Base-by-base conservation (phyloP, 2,797 vertebrate species). In the Lerista edwardsae region DNA sequence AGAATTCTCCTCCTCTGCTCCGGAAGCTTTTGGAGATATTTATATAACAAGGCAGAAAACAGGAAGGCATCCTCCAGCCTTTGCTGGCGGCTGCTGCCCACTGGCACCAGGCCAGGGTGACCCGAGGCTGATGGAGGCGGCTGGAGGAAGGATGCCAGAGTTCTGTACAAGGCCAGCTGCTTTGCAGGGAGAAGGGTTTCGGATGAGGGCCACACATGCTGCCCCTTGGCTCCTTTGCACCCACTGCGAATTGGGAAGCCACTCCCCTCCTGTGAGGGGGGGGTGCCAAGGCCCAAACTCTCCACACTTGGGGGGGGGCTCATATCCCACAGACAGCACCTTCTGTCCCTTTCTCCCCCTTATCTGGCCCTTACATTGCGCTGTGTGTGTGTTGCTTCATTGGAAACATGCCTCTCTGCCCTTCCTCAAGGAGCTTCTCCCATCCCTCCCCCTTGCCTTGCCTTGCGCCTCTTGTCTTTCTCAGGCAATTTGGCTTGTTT, bases 1-100 rank as follows among this genome's bases (percentile, higher is more conserved):
- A 0, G 0, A 69, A 75, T 91, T 93, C 91, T 93, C 89, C 12
- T 0, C 71, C 85, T 92, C 80, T 72, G 80, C 65, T 15, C 85
- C 91, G 91, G 91, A 94, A 94, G 83, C 84, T 78, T 72, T 79
- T 82, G 69, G 80, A 88, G 79, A 82, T 92, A 88, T 93, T 94
- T 93, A 59, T 93, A 83, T 88, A 9, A 51, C 44, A 19, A 12
- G 25, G 23, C 75, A 27, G 79, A 76, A 86, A 92, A 90, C 51
- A 69, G 77, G 87, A 88, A 88, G 69, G 79, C 84, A 62, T 17
- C 55, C 51, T 25, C 19, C 25, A 39, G 55, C 11, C 74, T 31
- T 87, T 25, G 44, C 69, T 80, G n/a, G 61, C 71, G 85, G 75
- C 86, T 89, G 88, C 78, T 82, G 89, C 82, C 91, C 83, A 87